phyloP scores from a whole-genome alignment of 2,888 invertebrate genomes.

The Lysandra bellargus region DNA sequence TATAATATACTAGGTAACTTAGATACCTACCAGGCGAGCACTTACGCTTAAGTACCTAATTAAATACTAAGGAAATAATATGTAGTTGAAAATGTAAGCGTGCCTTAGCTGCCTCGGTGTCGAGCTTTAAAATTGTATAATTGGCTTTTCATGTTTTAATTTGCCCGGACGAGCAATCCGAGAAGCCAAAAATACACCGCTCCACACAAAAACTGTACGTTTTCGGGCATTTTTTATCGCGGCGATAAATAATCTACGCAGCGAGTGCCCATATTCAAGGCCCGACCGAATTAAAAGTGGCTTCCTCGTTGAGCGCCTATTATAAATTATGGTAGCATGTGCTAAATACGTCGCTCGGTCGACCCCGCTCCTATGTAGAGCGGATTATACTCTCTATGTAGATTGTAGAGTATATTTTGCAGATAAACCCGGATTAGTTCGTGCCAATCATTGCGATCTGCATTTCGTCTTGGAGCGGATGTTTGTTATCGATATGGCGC shows the following conservation, averaged over 20 bases:
- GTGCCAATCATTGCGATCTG: constrained; percentile 33
- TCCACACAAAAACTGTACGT: constrained; percentile 6
- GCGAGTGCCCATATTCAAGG: constrained; percentile 50
- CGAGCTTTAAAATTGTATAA: background rate
- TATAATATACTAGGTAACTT: background rate
- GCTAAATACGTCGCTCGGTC: constrained; percentile 29
- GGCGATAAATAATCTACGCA: constrained; percentile 42
- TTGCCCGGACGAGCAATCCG: background rate
- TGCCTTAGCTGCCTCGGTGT: background rate
- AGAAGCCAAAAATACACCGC: constrained; percentile 17
- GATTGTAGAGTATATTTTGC: background rate
- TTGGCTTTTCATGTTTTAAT: background rate
- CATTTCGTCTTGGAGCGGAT: constrained; percentile 32
- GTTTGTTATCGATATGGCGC: constrained; percentile 30
- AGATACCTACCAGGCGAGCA: background rate
- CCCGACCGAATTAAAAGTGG: constrained; percentile 42
- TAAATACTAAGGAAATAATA: background rate
- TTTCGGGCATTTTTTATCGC: constrained; percentile 32
- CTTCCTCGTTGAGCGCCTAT: constrained; percentile 41
- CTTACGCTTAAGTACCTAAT: background rate
- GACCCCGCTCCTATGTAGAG: background rate
- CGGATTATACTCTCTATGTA: background rate
- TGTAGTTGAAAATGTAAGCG: background rate
- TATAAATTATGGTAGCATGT: constrained; percentile 35
- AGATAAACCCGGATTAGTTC: background rate